Evolutionary conservation across 2,888 invertebrate genomes (phyloP).

Genomic region (Drosophila meridionalis): DNA sequence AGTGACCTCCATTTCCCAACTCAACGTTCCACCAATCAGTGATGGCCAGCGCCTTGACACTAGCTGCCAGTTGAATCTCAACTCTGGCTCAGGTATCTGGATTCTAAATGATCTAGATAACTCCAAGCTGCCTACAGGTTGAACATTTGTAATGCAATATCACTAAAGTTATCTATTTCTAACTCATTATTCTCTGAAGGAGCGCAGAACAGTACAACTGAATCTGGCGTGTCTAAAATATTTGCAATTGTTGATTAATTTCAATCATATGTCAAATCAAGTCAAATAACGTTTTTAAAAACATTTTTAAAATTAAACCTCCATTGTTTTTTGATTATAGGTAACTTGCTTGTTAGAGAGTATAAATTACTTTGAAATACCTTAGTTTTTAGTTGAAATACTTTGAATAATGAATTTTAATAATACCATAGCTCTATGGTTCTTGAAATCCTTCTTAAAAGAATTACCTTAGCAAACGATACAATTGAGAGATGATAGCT

Average conservation of each 20-base stretch:
- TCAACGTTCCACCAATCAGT: slow-evolving; percentile 54
- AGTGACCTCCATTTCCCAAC: slow-evolving; percentile 30
- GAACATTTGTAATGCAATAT: slow-evolving; percentile 33
- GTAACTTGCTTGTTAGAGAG: too few species aligned
- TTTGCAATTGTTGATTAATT: not conserved
- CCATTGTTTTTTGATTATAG: too few species aligned
- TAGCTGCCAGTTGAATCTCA: slow-evolving; percentile 21
- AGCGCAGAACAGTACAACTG: not conserved
- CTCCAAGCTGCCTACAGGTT: slow-evolving; percentile 9
- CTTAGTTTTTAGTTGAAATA: too few species aligned
- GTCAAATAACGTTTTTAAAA: too few species aligned
- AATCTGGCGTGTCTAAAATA: not conserved
- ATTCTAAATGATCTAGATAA: slow-evolving; percentile 4
- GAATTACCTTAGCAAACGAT: not conserved
- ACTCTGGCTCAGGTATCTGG: slow-evolving; percentile 1
- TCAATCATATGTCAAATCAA: too few species aligned
- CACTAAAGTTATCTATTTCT: slow-evolving; percentile 14
- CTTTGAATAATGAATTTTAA: too few species aligned
- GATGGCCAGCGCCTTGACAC: slow-evolving; percentile 34
- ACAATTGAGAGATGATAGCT: not conserved
- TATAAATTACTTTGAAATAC: too few species aligned
- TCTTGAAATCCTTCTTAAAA: not conserved
- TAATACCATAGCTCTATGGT: not conserved
- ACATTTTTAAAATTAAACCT: too few species aligned
- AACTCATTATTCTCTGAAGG: slow-evolving; percentile 3